A percentile compares a stretch with the other conserved stretches of the same genome.
These are phyloP conservation scores for Desmodus rotundus DNA, from an alignment of 2,113 vertebrate genomes.

Conservation along the genomic window DNA sequence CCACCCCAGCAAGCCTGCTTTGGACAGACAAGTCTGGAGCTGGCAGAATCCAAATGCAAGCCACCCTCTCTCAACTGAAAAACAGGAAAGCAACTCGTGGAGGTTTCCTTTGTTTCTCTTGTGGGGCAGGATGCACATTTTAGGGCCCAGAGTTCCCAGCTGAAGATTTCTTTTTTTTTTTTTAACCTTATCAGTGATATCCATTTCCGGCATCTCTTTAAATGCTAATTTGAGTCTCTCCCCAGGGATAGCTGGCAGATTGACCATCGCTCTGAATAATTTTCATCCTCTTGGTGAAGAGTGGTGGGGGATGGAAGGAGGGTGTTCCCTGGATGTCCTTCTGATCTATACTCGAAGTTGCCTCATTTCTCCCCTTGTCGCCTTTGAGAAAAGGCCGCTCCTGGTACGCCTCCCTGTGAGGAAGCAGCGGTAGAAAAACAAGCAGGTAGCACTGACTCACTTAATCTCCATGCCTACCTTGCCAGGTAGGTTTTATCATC, in stretches of 20 bases:
- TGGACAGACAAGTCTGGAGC: neutral
- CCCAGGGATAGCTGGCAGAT: neutral
- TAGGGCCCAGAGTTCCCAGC: neutral
- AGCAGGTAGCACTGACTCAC: neutral
- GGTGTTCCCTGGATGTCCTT: neutral
- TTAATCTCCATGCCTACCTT: neutral
- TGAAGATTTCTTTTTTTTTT: neutral
- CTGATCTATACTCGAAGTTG: neutral
- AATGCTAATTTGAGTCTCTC: conserved; percentile 43
- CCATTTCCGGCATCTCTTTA: conserved; percentile 37
- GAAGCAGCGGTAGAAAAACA: neutral
- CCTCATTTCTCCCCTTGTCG: accelerated
- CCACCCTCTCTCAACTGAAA: neutral
- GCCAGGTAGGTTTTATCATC: neutral
- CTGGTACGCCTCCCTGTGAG: neutral
- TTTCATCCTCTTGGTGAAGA: neutral
- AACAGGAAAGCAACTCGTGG: conserved; percentile 36
- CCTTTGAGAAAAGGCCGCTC: neutral
- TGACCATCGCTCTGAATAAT: neutral
- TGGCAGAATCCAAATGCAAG: neutral
- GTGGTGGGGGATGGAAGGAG: neutral
- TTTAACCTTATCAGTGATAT: neutral
- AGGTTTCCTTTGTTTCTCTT: conserved; percentile 8
- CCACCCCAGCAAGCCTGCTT: neutral
- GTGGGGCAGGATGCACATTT: conserved; percentile 35